A percentile compares a stretch with the other conserved stretches of the same genome.
phyloP scores from a whole-genome alignment of 2,797 vertebrate genomes.

The Enteromius afrohamiltoni region DNA sequence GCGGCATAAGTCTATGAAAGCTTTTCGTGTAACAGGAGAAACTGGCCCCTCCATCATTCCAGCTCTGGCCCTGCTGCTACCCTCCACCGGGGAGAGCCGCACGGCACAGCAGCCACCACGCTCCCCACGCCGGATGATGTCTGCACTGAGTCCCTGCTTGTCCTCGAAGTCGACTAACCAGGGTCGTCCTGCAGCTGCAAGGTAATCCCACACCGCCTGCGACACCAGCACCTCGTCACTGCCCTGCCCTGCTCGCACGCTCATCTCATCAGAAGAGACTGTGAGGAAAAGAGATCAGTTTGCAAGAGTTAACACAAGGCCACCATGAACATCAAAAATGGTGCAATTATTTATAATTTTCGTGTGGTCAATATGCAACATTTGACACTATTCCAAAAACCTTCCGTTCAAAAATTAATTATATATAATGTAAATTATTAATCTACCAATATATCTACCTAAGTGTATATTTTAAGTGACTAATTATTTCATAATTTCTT shows the following conservation, averaged over 20 bases:
- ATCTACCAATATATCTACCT: background rate
- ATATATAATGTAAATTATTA: background rate
- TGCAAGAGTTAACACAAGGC: slow-evolving; percentile 33
- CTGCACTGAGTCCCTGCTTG: slow-evolving; percentile 88
- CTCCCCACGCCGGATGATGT: slow-evolving; percentile 88
- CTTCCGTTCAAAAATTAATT: background rate
- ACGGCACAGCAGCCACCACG: slow-evolving; percentile 92
- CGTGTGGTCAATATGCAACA: background rate
- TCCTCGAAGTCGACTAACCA: slow-evolving; percentile 91
- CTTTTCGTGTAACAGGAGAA: slow-evolving; percentile 84
- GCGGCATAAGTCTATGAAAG: slow-evolving; percentile 91
- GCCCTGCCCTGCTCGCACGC: slow-evolving; percentile 84
- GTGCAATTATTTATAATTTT: background rate
- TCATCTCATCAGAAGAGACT: slow-evolving; percentile 87
- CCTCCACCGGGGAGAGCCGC: slow-evolving; percentile 85
- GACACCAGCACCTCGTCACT: slow-evolving; percentile 95
- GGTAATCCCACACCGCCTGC: slow-evolving; percentile 95
- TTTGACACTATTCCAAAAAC: background rate
- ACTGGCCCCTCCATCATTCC: slow-evolving; percentile 77
- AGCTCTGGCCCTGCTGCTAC: slow-evolving; percentile 72
- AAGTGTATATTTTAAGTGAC: background rate
- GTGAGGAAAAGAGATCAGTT: slow-evolving; percentile 60
- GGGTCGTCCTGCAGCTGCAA: slow-evolving; percentile 87
- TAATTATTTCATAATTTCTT: background rate
- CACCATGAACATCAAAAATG: background rate